These are phyloP conservation scores for Tympanoctomys barrerae DNA, from an alignment of 2,797 vertebrate species.

Conservation along the genomic window DNA sequence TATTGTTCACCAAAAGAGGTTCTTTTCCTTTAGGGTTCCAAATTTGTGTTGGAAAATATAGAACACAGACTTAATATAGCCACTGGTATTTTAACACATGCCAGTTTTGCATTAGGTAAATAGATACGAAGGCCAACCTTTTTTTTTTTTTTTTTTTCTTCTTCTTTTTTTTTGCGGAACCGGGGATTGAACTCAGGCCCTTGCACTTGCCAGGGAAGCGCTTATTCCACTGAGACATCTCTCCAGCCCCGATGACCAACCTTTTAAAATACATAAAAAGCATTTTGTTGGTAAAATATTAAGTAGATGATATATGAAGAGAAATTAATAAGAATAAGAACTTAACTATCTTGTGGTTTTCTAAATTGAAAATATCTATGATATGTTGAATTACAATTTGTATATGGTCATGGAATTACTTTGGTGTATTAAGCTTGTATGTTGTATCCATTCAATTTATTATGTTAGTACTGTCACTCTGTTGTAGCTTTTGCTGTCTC, in stretches of 20 bases:
- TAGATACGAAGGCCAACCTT: not conserved
- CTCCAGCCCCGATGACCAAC: not conserved
- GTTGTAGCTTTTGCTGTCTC: not conserved
- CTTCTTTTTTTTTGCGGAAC: too few relatives aligned
- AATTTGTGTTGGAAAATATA: not conserved
- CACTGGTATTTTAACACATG: not conserved
- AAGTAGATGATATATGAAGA: not conserved
- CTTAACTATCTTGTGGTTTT: not conserved
- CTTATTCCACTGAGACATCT: too few relatives aligned
- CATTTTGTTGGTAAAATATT: not conserved
- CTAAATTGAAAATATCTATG: not conserved
- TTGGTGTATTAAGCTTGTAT: not conserved
- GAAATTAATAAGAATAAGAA: not conserved
- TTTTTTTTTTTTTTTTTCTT: too few relatives aligned
- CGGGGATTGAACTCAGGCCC: too few relatives aligned
- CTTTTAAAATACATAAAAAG: slow-evolving; percentile 15
- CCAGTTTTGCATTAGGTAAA: not conserved
- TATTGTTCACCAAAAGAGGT: not conserved
- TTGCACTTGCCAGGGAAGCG: too few relatives aligned
- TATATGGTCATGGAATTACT: not conserved
- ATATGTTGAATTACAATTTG: not conserved
- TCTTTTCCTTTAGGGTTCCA: not conserved
- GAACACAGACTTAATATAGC: not conserved
- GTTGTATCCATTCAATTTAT: not conserved
- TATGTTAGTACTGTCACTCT: not conserved